These are phyloP conservation scores for Tetrax tetrax DNA, from an alignment of 2,113 vertebrate species.

Conservation along the genomic window DNA sequence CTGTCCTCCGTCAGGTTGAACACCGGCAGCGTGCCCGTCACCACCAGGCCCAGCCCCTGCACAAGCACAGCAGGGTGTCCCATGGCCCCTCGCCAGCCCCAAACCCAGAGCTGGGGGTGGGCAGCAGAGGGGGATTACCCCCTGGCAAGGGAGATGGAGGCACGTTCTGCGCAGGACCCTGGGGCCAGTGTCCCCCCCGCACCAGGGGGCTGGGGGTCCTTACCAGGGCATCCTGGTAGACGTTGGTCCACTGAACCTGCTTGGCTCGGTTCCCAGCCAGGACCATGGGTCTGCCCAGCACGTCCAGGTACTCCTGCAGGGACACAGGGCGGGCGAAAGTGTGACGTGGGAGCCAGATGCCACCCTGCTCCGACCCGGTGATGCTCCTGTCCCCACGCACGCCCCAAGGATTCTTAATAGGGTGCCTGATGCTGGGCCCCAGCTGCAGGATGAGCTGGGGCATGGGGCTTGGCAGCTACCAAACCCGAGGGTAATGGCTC, in stretches of 20 bases:
- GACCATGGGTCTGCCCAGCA: conserved; percentile 96
- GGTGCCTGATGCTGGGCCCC: background rate
- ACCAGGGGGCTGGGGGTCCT: background rate
- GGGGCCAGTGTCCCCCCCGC: background rate
- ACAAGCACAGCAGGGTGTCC: background rate
- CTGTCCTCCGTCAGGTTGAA: conserved; percentile 93
- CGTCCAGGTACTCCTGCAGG: conserved; percentile 94
- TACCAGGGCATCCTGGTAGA: conserved; percentile 97
- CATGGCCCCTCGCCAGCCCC: background rate
- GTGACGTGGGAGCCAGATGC: background rate
- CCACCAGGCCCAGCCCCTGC: conserved; percentile 94
- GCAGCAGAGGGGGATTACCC: background rate
- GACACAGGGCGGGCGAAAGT: background rate
- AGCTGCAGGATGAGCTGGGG: background rate
- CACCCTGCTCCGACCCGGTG: background rate
- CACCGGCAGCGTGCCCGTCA: conserved; percentile 94
- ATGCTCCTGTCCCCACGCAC: background rate
- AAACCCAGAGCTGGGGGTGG: background rate
- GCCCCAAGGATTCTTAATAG: background rate
- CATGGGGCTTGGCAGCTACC: background rate
- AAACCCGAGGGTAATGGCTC: background rate
- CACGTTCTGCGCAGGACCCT: background rate
- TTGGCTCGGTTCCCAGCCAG: conserved; percentile 91
- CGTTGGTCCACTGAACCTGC: conserved; percentile 98
- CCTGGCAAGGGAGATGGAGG: background rate